Conservation (phyloP, 1,140 invertebrate genomes). For the Eufriesea mexicana region DNA sequence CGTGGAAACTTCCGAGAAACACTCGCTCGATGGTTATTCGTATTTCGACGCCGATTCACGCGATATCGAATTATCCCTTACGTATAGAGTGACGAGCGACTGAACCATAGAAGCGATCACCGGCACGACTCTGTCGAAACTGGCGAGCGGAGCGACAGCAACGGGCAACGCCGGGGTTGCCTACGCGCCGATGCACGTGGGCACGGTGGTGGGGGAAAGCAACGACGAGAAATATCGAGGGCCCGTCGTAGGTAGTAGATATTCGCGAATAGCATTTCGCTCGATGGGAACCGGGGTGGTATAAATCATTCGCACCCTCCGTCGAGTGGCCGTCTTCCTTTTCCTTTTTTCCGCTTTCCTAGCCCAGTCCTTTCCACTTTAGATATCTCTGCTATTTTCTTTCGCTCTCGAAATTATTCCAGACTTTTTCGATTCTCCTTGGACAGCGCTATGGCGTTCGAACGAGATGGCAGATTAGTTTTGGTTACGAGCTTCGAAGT, state of each 20-base stretch:
- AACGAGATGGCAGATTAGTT: no score
- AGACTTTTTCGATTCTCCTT: no score
- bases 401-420: neutral
- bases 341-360: neutral
- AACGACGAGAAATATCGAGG: conserved; percentile 3
- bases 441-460: no score
- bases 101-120: conserved; percentile 37
- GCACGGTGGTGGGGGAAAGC: conserved; percentile 6
- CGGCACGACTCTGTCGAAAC: conserved; percentile 65
- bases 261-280: conserved; percentile 24
- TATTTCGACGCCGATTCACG: conserved; percentile 21
- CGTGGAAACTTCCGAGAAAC: neutral
- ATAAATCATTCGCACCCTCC: conserved; percentile 38
- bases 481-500: no score
- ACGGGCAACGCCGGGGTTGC: conserved; percentile 42
- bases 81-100: conserved; percentile 15
- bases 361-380: neutral
- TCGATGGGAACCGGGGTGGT: conserved; percentile 15
- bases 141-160: conserved; percentile 47
- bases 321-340: neutral
- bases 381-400: neutral
- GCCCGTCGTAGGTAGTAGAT: conserved; percentile 1
- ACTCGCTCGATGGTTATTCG: conserved; percentile 2
- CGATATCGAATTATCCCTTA: neutral
- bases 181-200: conserved; percentile 55